Evolutionary conservation across 2,113 vertebrate genomes (phyloP), one percentile per base, ranked within the genome.

Genomic region (Neolamprologus cancellatus): DNA sequence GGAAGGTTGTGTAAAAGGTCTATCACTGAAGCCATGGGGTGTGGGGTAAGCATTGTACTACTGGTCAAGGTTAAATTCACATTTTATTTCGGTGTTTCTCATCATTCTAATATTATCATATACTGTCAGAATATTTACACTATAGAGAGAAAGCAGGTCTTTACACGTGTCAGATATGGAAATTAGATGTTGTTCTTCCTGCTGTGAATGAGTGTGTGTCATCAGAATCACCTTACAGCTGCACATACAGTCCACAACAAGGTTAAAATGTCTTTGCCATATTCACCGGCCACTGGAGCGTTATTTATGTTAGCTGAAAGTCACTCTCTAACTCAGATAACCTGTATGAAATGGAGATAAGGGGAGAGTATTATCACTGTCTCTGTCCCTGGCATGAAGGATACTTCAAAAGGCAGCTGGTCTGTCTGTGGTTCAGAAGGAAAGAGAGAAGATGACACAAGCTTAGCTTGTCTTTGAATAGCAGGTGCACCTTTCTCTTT

Each of bases 371-470:
- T 90, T 52, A 80, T 80, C 83, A 57, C 82, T 87, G 50, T 81
- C 74, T 86, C 78, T 91, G 59, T 94, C 80, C 84, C 86, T 81
- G 57, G 78, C 82, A 87, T 91, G 88, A 91, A 92, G 61, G 87
- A 78, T 84, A 92, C 94, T 94, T 95, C 95, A 95, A 95, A 95
- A 90, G 91, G 89, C 87, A 89, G 87, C 85, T 83, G 83, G 79
- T 86, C 86, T 88, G 88, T 84, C 88, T 92, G 61, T 82, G 84
- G 87, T 92, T 92, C 90, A 92, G 85, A 87, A 74, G 87, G 54
- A 89, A 88, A 91, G 74, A 81, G 81, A 86, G 83, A 91, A 80
- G 91, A 90, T 91, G 90, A 94, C 91, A 93, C 84, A 52, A 91
- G 78, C 90, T 46, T 90, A 81, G 93, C 83, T 89, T 88, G 92